Percentiles rank a stretch among this genome's conserved stretches.
These are phyloP conservation scores for Clarias macrocephalus DNA, from an alignment of 2,113 vertebrate genomes.

Conservation along the genomic window DNA sequence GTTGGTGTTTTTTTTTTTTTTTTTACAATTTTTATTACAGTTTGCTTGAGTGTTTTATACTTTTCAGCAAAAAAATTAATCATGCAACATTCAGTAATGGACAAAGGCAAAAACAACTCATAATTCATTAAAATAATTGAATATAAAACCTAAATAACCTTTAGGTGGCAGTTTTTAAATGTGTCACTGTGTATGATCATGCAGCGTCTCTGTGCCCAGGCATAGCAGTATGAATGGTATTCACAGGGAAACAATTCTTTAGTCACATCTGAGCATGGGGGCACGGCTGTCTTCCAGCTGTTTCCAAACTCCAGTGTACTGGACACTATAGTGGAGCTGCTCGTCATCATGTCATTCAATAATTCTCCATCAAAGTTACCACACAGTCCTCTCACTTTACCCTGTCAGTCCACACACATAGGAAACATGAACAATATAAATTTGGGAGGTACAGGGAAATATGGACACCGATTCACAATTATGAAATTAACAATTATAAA, in stretches of 20 bases:
- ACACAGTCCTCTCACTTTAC: slow-evolving; percentile 79
- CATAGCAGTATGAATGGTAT: slow-evolving; percentile 77
- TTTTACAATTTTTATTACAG: no score
- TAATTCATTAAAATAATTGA: no score
- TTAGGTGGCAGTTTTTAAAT: slow-evolving; percentile 77
- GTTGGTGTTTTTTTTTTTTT: no score
- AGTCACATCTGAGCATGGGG: slow-evolving; percentile 74
- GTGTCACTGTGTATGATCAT: slow-evolving; percentile 72
- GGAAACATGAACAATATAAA: neutral
- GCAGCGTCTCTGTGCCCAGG: slow-evolving; percentile 81
- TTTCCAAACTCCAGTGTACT: slow-evolving; percentile 77
- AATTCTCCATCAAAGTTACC: slow-evolving; percentile 81
- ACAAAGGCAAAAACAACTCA: neutral
- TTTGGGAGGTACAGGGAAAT: neutral
- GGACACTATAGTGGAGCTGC: slow-evolving; percentile 60
- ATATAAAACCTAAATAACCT: slow-evolving; percentile 60
- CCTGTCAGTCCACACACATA: slow-evolving; percentile 59
- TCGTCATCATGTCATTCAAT: slow-evolving; percentile 78
- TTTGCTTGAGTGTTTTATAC: no score
- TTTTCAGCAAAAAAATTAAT: no score
- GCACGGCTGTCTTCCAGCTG: slow-evolving; percentile 75
- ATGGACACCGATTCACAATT: neutral
- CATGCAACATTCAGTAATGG: neutral
- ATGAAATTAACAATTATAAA: neutral
- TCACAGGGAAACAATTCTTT: slow-evolving; percentile 77